phyloP scores from a whole-genome alignment of 2,797 vertebrate genomes.

The Luscinia megarhynchos region DNA sequence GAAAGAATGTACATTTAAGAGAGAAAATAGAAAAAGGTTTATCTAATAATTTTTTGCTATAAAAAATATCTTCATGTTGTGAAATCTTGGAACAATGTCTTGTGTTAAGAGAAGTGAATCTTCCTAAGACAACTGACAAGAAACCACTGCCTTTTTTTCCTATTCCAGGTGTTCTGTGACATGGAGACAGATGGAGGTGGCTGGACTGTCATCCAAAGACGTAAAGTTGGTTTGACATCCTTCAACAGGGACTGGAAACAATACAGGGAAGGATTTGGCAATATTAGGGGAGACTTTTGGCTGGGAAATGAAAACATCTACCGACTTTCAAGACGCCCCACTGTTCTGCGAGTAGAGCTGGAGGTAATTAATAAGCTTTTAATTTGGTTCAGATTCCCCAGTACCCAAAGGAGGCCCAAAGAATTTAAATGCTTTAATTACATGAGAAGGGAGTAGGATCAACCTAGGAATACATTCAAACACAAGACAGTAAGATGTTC shows the following conservation, averaged over 20 bases:
- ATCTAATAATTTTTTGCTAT: not conserved
- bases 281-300: slow-evolving; percentile 95
- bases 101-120: not conserved
- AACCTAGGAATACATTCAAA: not conserved
- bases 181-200: slow-evolving; percentile 95
- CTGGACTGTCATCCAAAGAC: slow-evolving; percentile 96
- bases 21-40: not conserved
- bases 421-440: not conserved
- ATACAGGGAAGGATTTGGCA: slow-evolving; percentile 93
- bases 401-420: not conserved
- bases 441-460: not conserved
- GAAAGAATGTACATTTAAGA: not conserved
- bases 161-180: slow-evolving; percentile 90
- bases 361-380: slow-evolving; percentile 80
- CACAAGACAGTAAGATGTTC: not conserved
- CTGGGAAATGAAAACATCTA: slow-evolving; percentile 96
- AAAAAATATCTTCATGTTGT: not conserved
- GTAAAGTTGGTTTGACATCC: slow-evolving; percentile 90
- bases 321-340: slow-evolving; percentile 90
- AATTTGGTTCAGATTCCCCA: not conserved
- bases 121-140: not conserved
- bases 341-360: slow-evolving; percentile 88
- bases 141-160: not conserved
- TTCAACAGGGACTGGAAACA: slow-evolving; percentile 96
- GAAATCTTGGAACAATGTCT: not conserved